Percentiles rank a stretch among this genome's conserved stretches.
phyloP scores from a whole-genome alignment of 2,888 invertebrate genomes.

The Lucinisca nassula region DNA sequence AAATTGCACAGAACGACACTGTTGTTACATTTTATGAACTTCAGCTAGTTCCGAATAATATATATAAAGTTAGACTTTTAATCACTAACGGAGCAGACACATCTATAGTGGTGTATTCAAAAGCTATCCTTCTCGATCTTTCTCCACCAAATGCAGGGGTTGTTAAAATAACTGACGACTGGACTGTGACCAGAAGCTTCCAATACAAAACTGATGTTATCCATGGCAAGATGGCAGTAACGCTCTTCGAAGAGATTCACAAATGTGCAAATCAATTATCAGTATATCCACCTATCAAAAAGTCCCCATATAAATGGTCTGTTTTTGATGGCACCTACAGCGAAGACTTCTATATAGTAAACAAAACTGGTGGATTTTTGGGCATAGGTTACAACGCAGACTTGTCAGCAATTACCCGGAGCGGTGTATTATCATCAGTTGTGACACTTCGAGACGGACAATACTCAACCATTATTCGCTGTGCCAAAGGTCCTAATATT shows the following conservation, averaged over 20 bases:
- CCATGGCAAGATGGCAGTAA: slow-evolving; percentile 58
- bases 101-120: slow-evolving; percentile 19
- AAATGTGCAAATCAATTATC: slow-evolving; percentile 52
- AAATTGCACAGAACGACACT: slow-evolving; percentile 42
- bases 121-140: slow-evolving; percentile 60
- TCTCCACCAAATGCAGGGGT: slow-evolving; percentile 61
- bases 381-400: slow-evolving; percentile 61
- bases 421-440: slow-evolving; percentile 36
- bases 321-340: slow-evolving; percentile 25
- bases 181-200: slow-evolving; percentile 50
- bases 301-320: background rate
- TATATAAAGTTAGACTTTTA: slow-evolving; percentile 61
- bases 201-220: slow-evolving; percentile 58
- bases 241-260: slow-evolving; percentile 47
- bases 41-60: slow-evolving; percentile 29
- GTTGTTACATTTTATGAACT: slow-evolving; percentile 70
- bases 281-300: slow-evolving; percentile 17
- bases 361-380: slow-evolving; percentile 51
- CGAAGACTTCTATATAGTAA: slow-evolving; percentile 35
- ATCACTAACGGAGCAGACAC: slow-evolving; percentile 67
- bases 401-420: slow-evolving; percentile 34
- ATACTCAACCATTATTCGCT: slow-evolving; percentile 32
- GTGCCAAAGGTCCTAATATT: slow-evolving; percentile 41
- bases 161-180: slow-evolving; percentile 65
- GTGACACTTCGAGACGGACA: slow-evolving; percentile 38